Conservation (phyloP, 2,113 vertebrate species). For the Ochotona princeps region DNA sequence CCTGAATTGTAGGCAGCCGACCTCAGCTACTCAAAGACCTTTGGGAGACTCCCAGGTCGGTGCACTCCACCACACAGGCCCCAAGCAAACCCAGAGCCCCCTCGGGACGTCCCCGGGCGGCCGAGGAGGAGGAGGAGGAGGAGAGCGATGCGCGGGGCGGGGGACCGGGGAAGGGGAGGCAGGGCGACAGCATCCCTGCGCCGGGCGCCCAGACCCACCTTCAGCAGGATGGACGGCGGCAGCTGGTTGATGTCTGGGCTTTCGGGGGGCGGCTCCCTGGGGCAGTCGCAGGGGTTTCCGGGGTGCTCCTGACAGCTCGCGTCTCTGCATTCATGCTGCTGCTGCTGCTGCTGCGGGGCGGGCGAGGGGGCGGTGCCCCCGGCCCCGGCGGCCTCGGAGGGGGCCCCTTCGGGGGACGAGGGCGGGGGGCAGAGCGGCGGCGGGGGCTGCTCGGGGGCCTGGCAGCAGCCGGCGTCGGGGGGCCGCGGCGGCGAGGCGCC, state of each 20-base stretch:
- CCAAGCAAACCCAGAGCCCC: not conserved
- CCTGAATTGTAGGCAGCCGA: not conserved
- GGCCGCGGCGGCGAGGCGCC: conserved; percentile 81
- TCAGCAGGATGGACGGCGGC: conserved; percentile 96
- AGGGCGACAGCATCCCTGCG: not conserved
- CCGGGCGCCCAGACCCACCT: conserved; percentile 86
- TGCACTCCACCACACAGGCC: not conserved
- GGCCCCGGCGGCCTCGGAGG: conserved; percentile 71
- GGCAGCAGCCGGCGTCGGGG: conserved; percentile 78
- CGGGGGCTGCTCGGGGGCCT: conserved; percentile 83
- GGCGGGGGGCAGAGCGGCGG: conserved; percentile 85
- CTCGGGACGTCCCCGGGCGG: not conserved
- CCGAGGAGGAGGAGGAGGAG: not conserved
- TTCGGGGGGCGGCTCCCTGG: conserved; percentile 76
- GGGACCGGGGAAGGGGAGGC: not conserved
- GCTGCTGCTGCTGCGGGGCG: conserved; percentile 62
- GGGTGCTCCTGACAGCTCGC: conserved; percentile 82
- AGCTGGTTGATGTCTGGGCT: conserved; percentile 92
- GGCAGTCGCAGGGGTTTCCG: conserved; percentile 82
- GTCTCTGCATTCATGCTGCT: conserved; percentile 80
- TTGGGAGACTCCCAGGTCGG: not conserved
- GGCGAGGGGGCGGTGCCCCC: conserved; percentile 56
- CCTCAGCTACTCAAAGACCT: not conserved
- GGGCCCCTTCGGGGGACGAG: conserved; percentile 78
- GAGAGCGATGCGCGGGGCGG: not conserved